Base-by-base conservation (phyloP, 2,888 invertebrate species). In the Steinernema hermaphroditum region DNA sequence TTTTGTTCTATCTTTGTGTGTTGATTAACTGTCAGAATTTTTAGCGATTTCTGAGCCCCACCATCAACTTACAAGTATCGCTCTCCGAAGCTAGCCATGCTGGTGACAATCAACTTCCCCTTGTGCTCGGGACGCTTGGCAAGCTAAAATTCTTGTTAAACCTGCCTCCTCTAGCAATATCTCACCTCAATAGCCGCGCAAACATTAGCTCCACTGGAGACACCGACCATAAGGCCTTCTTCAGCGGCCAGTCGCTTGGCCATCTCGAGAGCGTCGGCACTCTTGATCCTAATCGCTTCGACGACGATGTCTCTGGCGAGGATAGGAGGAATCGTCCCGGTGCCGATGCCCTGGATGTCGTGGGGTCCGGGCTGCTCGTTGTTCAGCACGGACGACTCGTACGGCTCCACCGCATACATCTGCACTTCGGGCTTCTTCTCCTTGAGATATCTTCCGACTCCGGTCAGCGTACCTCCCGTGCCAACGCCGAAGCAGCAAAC, bases 401-500 rank as follows among this genome's bases (percentile, higher is more conserved):
- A 77, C 6, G 82, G 83, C 57, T 83, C 83, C 6, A 83, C 81
- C 1, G 81, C 78, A 70, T 69, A 83, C 0, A 78, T 69, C 73
- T 78, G 8, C n/a, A 75, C 74, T 8, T 71, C 76, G 16, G 82
- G 82, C 70, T 83, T 83, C 77, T 81, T 78, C 74, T 82, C 82
- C 70, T 82, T 79, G 68, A 83, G 74, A 49, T 71, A 83, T 16
- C 77, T 72, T 22, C 82, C 82, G 24, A 80, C 79, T 12, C 83
- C 83, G 8, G 82, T 79, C 34, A 81, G 75, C 22, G 83, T 83
- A 12, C 83, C 83, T 12, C 72, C 74, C 0, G 82, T 79, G 27
- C 83, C 83, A 29, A 82, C 82, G 9, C 83, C 83, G 62, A 81
- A 82, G 46, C 78, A 72, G 9, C 80, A 80, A 16, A 81, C 78